phyloP scores from a whole-genome alignment of 2,888 invertebrate genomes.

The Cheilosia scutellata region DNA sequence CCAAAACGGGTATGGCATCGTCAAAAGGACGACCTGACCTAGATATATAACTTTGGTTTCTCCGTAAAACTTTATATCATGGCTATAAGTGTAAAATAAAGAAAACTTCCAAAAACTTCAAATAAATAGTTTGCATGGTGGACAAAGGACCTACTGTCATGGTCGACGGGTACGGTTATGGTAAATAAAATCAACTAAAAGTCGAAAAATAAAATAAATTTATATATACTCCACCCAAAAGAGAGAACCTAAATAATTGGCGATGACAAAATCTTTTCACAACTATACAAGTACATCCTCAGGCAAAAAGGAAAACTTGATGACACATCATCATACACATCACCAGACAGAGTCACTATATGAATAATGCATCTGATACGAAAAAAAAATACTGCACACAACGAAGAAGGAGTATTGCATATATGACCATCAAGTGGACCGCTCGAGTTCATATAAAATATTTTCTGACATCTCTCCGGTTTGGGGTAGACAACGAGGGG shows the following conservation, averaged over 20 bases:
- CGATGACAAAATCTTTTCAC: constrained; percentile 66
- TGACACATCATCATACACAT: constrained; percentile 47
- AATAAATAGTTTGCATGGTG: constrained; percentile 35
- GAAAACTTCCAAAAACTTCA: constrained; percentile 5
- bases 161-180: constrained; percentile 7
- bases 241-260: constrained; percentile 62
- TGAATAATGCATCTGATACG: constrained; percentile 50
- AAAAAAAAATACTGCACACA: not conserved
- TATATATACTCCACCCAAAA: not conserved
- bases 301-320: constrained; percentile 16
- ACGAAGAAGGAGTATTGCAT: not conserved
- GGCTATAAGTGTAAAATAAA: constrained; percentile 11
- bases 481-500: too few relatives aligned
- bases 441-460: constrained; percentile 54
- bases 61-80: constrained; percentile 48
- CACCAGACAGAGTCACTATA: constrained; percentile 37
- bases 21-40: constrained; percentile 51
- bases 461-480: constrained; percentile 26
- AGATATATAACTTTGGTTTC: constrained; percentile 32
- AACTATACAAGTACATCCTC: not conserved
- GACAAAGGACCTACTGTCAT: not conserved
- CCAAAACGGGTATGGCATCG: not conserved
- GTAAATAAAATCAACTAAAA: constrained; percentile 41
- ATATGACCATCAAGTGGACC: constrained; percentile 52
- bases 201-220: constrained; percentile 29